Percentiles rank a stretch among this genome's conserved stretches.
Evolutionary conservation across 2,113 vertebrate genomes (phyloP).

Genomic region (human): DNA sequence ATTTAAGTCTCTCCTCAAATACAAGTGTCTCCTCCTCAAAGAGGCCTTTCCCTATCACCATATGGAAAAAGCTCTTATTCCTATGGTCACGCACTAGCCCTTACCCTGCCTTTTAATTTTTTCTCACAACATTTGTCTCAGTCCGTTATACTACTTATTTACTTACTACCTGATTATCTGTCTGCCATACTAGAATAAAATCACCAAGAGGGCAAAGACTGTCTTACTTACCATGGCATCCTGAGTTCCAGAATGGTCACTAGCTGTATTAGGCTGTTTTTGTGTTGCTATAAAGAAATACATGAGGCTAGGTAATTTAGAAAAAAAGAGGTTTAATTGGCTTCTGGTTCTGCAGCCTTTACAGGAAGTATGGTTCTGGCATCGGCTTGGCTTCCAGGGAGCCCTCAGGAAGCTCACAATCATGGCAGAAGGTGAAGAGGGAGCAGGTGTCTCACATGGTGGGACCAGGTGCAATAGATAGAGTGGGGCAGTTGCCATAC

Average conservation of each 20-base stretch:
- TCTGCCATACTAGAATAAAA: neutral
- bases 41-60: neutral
- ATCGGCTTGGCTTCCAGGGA: no score
- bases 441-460: no score
- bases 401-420: no score
- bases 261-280: neutral
- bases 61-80: neutral
- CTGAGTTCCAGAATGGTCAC: neutral
- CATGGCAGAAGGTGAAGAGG: no score
- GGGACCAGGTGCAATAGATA: no score
- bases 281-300: no score
- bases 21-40: neutral
- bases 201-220: neutral
- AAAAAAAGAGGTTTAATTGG: no score
- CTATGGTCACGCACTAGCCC: neutral
- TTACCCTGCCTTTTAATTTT: neutral
- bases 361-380: no score
- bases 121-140: neutral
- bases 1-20: constrained; percentile 25
- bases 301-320: no score
- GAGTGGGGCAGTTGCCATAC: no score
- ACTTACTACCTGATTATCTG: neutral
- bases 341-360: no score
- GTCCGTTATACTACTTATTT: neutral
- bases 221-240: neutral